Evolutionary conservation across 2,113 vertebrate genomes (phyloP).

Genomic region (Nesogale talazaci): DNA sequence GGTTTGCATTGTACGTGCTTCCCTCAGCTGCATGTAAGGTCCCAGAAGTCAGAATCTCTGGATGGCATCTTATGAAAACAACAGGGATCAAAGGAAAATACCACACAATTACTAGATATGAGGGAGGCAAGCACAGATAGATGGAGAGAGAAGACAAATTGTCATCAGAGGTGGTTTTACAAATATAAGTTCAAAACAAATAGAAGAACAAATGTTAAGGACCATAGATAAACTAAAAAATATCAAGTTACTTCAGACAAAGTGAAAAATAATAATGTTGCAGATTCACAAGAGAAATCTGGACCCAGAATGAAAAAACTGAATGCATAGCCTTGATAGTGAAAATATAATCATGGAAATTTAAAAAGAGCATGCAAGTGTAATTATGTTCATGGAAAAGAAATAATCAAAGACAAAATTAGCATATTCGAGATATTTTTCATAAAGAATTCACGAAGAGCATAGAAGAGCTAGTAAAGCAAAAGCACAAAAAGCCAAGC

Average conservation of each 20-base stretch:
- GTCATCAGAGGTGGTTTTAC: neutral
- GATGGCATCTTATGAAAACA: neutral
- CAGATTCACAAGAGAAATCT: slow-evolving; percentile 6
- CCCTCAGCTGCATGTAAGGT: too few relatives aligned
- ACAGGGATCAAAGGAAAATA: neutral
- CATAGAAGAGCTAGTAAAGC: neutral
- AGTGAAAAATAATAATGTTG: neutral
- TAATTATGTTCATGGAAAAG: neutral
- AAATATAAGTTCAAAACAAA: slow-evolving; percentile 38
- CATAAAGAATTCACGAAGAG: neutral
- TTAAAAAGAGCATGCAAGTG: neutral
- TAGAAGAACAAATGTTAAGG: neutral
- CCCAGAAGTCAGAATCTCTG: too few relatives aligned
- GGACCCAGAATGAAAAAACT: neutral
- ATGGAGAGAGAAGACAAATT: neutral
- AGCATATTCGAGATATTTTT: neutral
- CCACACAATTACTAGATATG: neutral
- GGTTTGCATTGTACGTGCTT: too few relatives aligned
- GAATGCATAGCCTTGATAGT: neutral
- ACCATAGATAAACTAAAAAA: neutral
- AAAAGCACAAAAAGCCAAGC: neutral
- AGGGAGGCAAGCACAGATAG: neutral
- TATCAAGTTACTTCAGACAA: neutral
- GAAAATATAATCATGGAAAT: neutral
- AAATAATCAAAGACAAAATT: neutral